Evolutionary conservation across 53 echinoderm and acorn worm species (phyloP).

Genomic region (Zoroaster sp.): DNA sequence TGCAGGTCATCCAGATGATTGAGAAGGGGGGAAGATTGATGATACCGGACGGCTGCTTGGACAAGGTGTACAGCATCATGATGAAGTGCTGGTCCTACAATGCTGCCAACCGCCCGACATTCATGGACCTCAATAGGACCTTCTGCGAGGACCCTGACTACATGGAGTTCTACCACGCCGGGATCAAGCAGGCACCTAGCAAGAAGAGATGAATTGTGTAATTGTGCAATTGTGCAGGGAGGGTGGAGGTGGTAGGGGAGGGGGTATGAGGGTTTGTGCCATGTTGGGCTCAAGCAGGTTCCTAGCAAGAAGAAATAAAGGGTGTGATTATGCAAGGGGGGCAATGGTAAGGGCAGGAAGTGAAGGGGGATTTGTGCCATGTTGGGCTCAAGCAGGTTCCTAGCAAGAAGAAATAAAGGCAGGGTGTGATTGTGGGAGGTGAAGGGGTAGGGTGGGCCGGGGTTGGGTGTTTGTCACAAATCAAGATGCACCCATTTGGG

Average conservation of each 20-base stretch:
- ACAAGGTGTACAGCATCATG: constrained; percentile 86
- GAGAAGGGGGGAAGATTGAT: constrained; percentile 75
- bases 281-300: neutral
- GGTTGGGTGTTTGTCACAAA: too few species aligned
- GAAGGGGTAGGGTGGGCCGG: too few species aligned
- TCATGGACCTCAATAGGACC: constrained; percentile 69
- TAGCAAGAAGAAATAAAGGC: neutral
- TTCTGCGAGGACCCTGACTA: constrained; percentile 85
- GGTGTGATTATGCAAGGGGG: neutral
- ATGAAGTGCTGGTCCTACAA: constrained; percentile 88
- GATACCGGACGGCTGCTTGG: constrained; percentile 69
- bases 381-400: neutral
- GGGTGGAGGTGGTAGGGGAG: neutral
- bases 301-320: too few species aligned
- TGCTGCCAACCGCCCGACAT: constrained; percentile 75
- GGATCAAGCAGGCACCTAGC: constrained; percentile 72
- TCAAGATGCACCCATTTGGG: too few species aligned
- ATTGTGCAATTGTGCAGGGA: neutral
- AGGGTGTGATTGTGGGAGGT: neutral
- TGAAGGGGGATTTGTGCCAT: neutral
- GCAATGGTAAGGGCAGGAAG: neutral
- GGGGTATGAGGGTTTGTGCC: neutral
- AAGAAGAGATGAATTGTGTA: constrained; percentile 24
- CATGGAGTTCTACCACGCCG: constrained; percentile 83
- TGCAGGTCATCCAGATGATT: constrained; percentile 90